Evolutionary conservation across 2,113 vertebrate species (phyloP).

Genomic region (Caranx ignobilis): DNA sequence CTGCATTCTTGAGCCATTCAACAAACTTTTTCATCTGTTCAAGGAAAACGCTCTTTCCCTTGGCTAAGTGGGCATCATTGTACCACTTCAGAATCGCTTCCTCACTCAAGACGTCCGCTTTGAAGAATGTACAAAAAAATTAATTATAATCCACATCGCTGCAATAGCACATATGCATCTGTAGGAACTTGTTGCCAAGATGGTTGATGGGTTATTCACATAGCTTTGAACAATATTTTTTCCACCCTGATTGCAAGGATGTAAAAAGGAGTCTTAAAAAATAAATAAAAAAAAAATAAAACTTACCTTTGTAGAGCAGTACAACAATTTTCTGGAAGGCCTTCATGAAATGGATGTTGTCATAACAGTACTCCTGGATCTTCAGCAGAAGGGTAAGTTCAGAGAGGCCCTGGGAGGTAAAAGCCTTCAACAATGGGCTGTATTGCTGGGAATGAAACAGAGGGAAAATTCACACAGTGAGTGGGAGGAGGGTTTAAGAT

Average conservation of each 20-base stretch:
- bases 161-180: slow-evolving; percentile 61
- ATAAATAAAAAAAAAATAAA: background rate
- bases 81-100: slow-evolving; percentile 98
- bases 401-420: slow-evolving; percentile 96
- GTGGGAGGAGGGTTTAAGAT: background rate
- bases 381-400: slow-evolving; percentile 96
- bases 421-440: slow-evolving; percentile 96
- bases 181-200: slow-evolving; percentile 55
- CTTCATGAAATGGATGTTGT: slow-evolving; percentile 99
- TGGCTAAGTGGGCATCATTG: slow-evolving; percentile 91
- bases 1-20: slow-evolving; percentile 98
- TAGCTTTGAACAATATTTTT: slow-evolving; percentile 21
- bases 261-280: background rate
- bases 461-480: background rate
- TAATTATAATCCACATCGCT: slow-evolving; percentile 4
- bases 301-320: slow-evolving; percentile 95
- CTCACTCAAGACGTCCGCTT: slow-evolving; percentile 95
- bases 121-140: background rate
- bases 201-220: slow-evolving; percentile 35
- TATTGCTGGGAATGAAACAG: slow-evolving; percentile 88
- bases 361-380: slow-evolving; percentile 99
- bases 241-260: background rate
- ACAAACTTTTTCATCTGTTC: slow-evolving; percentile 99
- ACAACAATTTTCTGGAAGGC: slow-evolving; percentile 99
- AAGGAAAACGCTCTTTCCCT: slow-evolving; percentile 96